Percentiles rank a stretch among this genome's conserved stretches.
phyloP scores from a whole-genome alignment of 2,797 vertebrate genomes.

The Eulemur coronatus region DNA sequence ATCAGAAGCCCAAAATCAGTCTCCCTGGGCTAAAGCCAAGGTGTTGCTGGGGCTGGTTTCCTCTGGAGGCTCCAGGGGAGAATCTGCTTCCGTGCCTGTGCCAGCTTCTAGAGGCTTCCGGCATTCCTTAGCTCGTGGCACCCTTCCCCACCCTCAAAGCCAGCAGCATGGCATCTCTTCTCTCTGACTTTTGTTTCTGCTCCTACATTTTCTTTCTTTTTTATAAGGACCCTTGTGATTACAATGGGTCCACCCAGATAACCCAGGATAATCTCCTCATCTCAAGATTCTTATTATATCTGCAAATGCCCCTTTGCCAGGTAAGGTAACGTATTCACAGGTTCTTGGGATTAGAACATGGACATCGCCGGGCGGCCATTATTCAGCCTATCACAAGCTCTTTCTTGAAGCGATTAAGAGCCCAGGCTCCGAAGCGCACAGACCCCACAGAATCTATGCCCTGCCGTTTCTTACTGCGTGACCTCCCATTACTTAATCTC shows the following conservation, averaged over 20 bases:
- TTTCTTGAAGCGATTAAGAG: background rate
- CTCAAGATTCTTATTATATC: background rate
- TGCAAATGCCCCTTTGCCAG: background rate
- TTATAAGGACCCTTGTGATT: background rate
- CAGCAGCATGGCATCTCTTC: fast-evolving
- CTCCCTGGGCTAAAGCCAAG: background rate
- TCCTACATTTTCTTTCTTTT: background rate
- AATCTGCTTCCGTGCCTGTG: background rate
- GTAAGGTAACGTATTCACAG: background rate
- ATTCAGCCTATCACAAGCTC: background rate
- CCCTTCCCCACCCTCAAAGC: background rate
- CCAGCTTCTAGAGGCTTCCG: fast-evolving
- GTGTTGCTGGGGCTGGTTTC: fast-evolving
- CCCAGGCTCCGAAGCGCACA: background rate
- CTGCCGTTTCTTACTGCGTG: background rate
- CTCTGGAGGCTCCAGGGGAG: no score
- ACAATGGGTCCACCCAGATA: background rate
- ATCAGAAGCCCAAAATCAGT: background rate
- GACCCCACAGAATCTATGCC: background rate
- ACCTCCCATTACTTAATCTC: background rate
- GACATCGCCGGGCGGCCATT: background rate
- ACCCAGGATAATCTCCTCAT: background rate
- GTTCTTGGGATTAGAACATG: background rate
- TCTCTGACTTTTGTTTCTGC: background rate
- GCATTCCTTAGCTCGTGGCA: background rate